Conservation (phyloP, 2,888 invertebrate genomes). For the Dasysyrphus albostriatus region DNA sequence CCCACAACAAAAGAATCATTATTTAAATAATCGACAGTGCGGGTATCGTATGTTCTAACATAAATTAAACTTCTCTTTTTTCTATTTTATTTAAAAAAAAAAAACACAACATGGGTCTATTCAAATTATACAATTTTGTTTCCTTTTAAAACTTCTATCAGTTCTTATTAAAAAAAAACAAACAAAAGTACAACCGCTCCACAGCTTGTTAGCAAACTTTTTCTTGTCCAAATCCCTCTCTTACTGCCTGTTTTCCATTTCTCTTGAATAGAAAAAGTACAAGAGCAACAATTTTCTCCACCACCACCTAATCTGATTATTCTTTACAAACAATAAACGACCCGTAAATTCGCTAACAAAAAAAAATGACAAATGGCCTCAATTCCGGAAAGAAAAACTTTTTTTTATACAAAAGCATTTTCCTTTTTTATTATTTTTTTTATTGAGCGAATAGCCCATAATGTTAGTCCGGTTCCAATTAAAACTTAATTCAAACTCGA, state of each 20-base stretch:
- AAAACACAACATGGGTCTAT: background rate
- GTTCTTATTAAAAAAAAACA: background rate
- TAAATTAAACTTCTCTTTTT: background rate
- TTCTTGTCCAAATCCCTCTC: background rate
- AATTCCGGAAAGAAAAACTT: slow-evolving; percentile 20
- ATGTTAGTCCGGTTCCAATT: slow-evolving; percentile 60
- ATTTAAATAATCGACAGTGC: no score
- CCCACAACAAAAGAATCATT: no score
- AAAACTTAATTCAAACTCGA: slow-evolving; percentile 47
- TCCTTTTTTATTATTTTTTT: background rate
- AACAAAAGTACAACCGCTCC: background rate
- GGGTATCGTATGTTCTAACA: background rate
- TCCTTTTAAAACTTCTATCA: background rate
- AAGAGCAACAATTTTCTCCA: slow-evolving; percentile 9
- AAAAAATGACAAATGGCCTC: slow-evolving; percentile 51
- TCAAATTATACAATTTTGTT: background rate
- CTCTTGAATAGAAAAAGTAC: background rate
- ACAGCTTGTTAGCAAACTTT: background rate
- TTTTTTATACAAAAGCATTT: background rate
- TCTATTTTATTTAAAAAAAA: background rate
- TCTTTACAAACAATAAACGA: slow-evolving; percentile 45
- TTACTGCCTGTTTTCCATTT: background rate
- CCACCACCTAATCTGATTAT: slow-evolving; percentile 54
- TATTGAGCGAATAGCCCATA: background rate
- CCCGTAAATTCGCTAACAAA: slow-evolving; percentile 38